These are phyloP conservation scores for Drosophila atripex DNA, from an alignment of 2,888 invertebrate genomes.

Conservation along the genomic window DNA sequence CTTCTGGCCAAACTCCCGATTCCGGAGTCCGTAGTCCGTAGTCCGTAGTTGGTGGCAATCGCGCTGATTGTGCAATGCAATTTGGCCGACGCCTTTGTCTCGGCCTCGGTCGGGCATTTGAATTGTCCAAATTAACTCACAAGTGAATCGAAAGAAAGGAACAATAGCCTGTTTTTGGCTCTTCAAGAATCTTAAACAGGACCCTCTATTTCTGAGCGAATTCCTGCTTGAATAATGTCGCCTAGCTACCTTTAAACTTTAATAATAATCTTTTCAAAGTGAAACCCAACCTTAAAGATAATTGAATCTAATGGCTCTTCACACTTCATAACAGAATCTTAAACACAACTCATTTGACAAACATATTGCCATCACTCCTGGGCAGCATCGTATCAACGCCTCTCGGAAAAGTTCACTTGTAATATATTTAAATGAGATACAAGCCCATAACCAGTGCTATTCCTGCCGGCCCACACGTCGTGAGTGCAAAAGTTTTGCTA, in stretches of 20 bases:
- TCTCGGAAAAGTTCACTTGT: conserved; percentile 41
- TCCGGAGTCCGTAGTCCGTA: conserved; percentile 1
- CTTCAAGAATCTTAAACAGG: conserved; percentile 8
- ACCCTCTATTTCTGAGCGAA: conserved; percentile 32
- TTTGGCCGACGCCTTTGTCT: conserved; percentile 63
- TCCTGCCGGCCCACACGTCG: conserved; percentile 44
- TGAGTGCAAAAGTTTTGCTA: conserved; percentile 76
- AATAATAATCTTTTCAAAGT: no score
- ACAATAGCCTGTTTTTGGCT: neutral
- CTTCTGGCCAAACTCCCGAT: conserved; percentile 3
- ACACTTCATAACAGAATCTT: conserved; percentile 39
- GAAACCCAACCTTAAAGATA: conserved; percentile 15
- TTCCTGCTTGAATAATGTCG: conserved; percentile 56
- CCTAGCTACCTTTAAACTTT: conserved; percentile 6
- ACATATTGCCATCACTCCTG: conserved; percentile 31
- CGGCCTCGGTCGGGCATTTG: conserved; percentile 56
- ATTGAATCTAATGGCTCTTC: conserved; percentile 58
- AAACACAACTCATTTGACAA: conserved; percentile 10
- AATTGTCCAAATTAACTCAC: conserved; percentile 58
- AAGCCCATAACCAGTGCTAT: conserved; percentile 31
- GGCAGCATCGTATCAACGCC: conserved; percentile 22
- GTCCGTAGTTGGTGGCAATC: conserved; percentile 50
- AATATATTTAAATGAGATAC: conserved; percentile 47
- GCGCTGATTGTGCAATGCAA: conserved; percentile 67
- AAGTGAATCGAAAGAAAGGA: conserved; percentile 9